These are phyloP conservation scores for Hiodon tergisus DNA, from an alignment of 2,113 vertebrate species.

Conservation along the genomic window DNA sequence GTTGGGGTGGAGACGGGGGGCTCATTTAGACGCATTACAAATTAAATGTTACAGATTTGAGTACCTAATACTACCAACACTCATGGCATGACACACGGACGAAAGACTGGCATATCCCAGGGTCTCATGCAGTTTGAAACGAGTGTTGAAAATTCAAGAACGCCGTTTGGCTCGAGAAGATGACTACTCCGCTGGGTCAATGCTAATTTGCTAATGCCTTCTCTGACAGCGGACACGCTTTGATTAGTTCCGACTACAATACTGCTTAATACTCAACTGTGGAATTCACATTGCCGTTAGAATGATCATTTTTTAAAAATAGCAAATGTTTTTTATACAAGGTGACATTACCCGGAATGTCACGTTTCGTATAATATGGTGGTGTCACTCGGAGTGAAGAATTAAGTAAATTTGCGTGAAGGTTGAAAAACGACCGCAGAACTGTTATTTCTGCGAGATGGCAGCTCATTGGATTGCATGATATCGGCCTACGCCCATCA, in stretches of 20 bases:
- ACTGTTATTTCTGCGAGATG: constrained; percentile 40
- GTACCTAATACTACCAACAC: too few relatives aligned
- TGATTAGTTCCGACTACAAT: constrained; percentile 53
- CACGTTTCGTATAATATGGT: not conserved
- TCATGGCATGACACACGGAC: too few relatives aligned
- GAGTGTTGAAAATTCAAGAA: not conserved
- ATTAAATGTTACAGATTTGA: too few relatives aligned
- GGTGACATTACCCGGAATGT: constrained; percentile 16
- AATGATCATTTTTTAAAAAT: constrained; percentile 40
- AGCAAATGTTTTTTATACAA: constrained; percentile 31
- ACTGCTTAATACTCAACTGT: constrained; percentile 56
- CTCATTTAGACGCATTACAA: too few relatives aligned
- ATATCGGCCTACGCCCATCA: constrained; percentile 39
- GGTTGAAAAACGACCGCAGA: too few relatives aligned
- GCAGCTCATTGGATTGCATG: constrained; percentile 36
- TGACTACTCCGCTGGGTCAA: constrained; percentile 31
- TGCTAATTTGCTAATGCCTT: constrained; percentile 10
- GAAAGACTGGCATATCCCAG: too few relatives aligned
- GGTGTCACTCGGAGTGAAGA: too few relatives aligned
- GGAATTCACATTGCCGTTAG: constrained; percentile 63
- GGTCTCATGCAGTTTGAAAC: too few relatives aligned
- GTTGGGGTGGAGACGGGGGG: too few relatives aligned
- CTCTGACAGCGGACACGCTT: constrained; percentile 26
- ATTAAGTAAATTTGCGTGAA: too few relatives aligned
- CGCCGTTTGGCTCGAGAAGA: constrained; percentile 19